Evolutionary conservation across 2,888 invertebrate species (phyloP), one percentile per base, ranked within the genome.

Genomic region (Tipula unca): DNA sequence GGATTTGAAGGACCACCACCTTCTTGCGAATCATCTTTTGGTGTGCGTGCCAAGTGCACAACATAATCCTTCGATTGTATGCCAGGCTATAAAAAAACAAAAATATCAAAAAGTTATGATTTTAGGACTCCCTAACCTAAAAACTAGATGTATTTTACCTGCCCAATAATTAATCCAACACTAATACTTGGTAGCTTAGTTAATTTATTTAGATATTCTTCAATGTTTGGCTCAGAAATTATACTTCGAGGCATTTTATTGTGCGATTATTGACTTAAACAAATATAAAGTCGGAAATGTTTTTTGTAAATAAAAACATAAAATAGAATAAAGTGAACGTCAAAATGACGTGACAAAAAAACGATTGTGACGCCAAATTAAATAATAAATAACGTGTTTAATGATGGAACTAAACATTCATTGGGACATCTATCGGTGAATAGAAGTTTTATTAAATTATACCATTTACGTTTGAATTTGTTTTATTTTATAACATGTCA

Each of bases 31-130:
- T 91, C 91, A 29, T 91, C 91, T 25, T 92, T 91, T n/a, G 95
- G 95, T 29, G 96, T 96, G 87, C 94, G 94, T 42, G 96, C 95
- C 88, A 97, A 91, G 89, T 96, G 96, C 39, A 97, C 93, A 2
- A 96, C 93, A 91, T 94, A 95, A 88, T 96, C 96, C 88, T 94
- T 94, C 86, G 93, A 93, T 42, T 91, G 91, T 85, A 94, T 92
- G 85, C 92, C 92, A 87, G 89, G 89, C 91, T 90, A 84, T 8
- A 87, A 86, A 48, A 35, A 8, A 35, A 42, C 83, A 39, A 6
- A 32, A 1, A 32, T 32, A 1, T 32, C 3, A 32, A 32, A 32
- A 32, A 4, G 3, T 32, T 32, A 32, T 6, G 4, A 32, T 32
- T 1, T 2, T 3, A 32, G n/a, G n/a, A 32, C 32, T 32, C 1